Evolutionary conservation across 1,140 invertebrate species (phyloP), one percentile per base, ranked within the genome.

Genomic region (Drosophila carrolli): DNA sequence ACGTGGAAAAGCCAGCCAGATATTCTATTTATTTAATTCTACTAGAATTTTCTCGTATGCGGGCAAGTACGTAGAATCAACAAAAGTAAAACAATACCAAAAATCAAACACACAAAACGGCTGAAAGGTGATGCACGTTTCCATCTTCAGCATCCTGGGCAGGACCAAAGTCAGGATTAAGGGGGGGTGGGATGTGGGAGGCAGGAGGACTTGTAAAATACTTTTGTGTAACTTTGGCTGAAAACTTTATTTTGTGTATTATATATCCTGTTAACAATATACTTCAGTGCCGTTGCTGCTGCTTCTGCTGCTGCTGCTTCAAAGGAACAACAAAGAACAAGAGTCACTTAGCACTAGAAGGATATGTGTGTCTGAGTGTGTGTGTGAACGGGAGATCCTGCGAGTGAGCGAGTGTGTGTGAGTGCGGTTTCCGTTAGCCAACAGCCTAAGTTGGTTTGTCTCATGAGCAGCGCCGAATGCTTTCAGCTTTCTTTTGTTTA

Each of bases 191-290:
- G 9, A 47, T 29, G 48, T 2, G 11, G 46, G 16, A 50, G 56
- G 40, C 27, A 48, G 76, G 50, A 83, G 76, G 82, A 89, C 85
- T 89, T 89, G 84, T 79, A 78, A 89, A 89, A 89, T 89, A 89
- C 84, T 89, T 89, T 89, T 89, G 84, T 89, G 85, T 89, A 89
- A 89, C 84, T 89, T 89, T 89, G 80, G 80, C 84, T 89, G 84
- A 89, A 89, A 89, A 89, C 84, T 89, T 89, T 89, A 89, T 89
- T 89, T 89, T 89, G 84, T 89, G 80, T 89, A 84, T 89, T 89
- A 89, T 88, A 88, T 88, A 88, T 89, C 85, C 84, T 89, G 84
- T 89, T 89, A 89, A 89, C 84, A 89, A 89, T 89, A 89, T 89
- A 89, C 84, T 89, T 89, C 77, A 89, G 85, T 81, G 88, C 71